These are phyloP conservation scores for Ochotona curzoniae DNA, from an alignment of 2,113 vertebrate species.

Conservation along the genomic window DNA sequence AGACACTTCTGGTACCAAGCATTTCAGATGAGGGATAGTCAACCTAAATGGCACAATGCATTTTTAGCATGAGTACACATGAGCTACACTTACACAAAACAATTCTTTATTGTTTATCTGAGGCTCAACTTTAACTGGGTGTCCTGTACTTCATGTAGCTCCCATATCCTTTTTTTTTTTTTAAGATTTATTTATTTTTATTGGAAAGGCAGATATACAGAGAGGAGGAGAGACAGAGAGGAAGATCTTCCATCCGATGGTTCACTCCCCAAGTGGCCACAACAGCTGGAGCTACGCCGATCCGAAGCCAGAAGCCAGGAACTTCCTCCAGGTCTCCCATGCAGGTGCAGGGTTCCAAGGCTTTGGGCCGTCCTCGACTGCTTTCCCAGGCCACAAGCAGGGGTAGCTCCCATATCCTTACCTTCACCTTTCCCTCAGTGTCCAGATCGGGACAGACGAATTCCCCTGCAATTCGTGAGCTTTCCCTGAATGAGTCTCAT, in stretches of 20 bases:
- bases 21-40: neutral
- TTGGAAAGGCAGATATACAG: too few species aligned
- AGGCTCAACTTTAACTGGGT: constrained; percentile 40
- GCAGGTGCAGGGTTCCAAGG: too few species aligned
- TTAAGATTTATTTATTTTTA: too few species aligned
- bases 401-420: neutral
- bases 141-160: constrained; percentile 55
- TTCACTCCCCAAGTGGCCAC: too few species aligned
- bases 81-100: constrained; percentile 15
- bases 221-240: too few species aligned
- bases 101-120: constrained; percentile 51
- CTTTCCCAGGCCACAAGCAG: too few species aligned
- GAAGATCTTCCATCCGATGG: too few species aligned
- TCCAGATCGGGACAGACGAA: neutral
- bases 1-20: neutral
- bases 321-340: too few species aligned
- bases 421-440: constrained; percentile 28
- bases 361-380: too few species aligned
- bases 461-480: neutral
- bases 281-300: too few species aligned
- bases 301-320: too few species aligned
- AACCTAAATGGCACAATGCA: neutral
- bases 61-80: neutral
- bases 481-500: constrained; percentile 52
- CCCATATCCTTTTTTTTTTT: neutral